A percentile compares a stretch with the other conserved stretches of the same genome.
phyloP scores from a whole-genome alignment of 1,140 invertebrate species.

The Orussus abietinus region DNA sequence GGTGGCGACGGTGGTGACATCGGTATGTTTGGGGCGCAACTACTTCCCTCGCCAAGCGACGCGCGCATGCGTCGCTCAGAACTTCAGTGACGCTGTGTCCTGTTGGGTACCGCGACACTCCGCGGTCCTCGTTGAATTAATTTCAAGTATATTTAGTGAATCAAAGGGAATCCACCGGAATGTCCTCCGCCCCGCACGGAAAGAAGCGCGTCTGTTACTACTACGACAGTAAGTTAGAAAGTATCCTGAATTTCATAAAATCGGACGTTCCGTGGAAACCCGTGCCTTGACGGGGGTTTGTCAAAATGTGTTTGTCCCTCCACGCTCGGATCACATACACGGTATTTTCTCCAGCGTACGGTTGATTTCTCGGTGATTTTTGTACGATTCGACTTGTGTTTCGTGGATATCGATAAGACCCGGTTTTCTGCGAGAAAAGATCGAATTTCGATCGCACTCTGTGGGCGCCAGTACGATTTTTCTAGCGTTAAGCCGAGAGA shows the following conservation, averaged over 20 bases:
- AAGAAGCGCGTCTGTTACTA: constrained; percentile 97
- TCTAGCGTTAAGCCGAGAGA: constrained; percentile 34
- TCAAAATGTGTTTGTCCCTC: constrained; percentile 34
- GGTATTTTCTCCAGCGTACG: background rate
- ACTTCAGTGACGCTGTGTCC: constrained; percentile 30
- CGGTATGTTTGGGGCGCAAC: no score
- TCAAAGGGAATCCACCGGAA: constrained; percentile 36
- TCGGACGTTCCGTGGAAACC: constrained; percentile 23
- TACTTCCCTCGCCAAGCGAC: no score
- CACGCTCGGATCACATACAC: constrained; percentile 12
- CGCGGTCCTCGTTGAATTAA: constrained; percentile 37
- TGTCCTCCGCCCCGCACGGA: constrained; percentile 75
- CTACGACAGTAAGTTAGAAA: constrained; percentile 89
- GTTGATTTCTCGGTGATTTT: constrained; percentile 1
- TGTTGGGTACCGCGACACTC: constrained; percentile 28
- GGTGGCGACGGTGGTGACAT: constrained; percentile 3
- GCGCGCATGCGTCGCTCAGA: constrained; percentile 17
- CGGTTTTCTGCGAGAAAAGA: background rate
- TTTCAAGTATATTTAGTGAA: constrained; percentile 24
- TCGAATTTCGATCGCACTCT: background rate
- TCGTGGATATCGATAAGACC: background rate
- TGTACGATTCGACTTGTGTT: background rate
- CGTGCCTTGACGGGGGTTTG: constrained; percentile 19
- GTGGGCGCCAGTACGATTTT: constrained; percentile 28
- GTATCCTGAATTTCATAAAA: constrained; percentile 11